Conservation (phyloP, 2,797 vertebrate species). For the Pseudomugil gertrudae region DNA sequence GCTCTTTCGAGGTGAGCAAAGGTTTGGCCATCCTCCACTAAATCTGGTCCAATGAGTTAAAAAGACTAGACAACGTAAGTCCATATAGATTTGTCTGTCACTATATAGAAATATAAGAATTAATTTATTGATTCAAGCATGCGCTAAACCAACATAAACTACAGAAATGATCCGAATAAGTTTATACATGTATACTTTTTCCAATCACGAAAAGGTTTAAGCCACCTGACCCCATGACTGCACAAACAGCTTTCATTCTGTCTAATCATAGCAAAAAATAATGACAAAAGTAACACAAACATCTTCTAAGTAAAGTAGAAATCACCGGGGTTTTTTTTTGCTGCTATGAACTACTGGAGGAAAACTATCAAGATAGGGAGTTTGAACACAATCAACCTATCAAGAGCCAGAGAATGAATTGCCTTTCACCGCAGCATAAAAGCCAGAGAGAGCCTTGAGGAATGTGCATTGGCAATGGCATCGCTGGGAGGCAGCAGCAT, state of each 20-base stretch:
- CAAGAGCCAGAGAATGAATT: slow-evolving; percentile 61
- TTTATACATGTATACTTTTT: too few species aligned
- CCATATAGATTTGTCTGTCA: not conserved
- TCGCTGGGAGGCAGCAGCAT: slow-evolving; percentile 37
- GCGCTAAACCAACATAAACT: too few species aligned
- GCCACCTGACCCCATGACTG: too few species aligned
- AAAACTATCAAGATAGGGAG: slow-evolving; percentile 17
- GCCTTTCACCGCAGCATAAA: slow-evolving; percentile 70
- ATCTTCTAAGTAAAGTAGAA: not conserved
- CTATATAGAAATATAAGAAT: not conserved
- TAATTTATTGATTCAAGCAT: not conserved
- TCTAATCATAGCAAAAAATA: not conserved
- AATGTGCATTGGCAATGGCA: slow-evolving; percentile 54
- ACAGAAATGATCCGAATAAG: too few species aligned
- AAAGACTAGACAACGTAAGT: not conserved
- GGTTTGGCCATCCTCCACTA: not conserved
- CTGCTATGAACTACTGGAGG: slow-evolving; percentile 1
- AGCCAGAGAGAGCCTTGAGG: slow-evolving; percentile 63
- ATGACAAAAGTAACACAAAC: not conserved
- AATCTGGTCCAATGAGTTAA: not conserved
- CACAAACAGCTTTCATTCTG: not conserved
- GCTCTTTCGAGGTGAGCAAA: not conserved
- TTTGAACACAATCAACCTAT: slow-evolving; percentile 40
- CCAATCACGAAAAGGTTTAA: too few species aligned
- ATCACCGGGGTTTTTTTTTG: slow-evolving; percentile 1